Evolutionary conservation across 2,888 invertebrate species (phyloP).

Genomic region (Cenopis cana): DNA sequence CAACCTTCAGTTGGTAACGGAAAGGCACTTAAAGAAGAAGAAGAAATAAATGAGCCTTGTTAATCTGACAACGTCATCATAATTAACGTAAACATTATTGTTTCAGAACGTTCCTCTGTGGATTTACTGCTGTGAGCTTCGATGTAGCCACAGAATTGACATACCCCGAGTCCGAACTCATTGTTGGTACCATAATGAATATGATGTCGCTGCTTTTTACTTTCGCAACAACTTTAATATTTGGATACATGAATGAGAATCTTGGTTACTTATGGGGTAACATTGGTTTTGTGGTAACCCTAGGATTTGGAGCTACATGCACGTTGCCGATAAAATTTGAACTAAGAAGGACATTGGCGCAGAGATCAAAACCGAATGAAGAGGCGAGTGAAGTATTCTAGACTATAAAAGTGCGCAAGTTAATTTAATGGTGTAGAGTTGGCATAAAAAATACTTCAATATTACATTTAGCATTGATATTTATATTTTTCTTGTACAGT

Average conservation of each 20-base stretch:
- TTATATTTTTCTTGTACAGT: too few species aligned
- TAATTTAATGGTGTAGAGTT: not conserved
- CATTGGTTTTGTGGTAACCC: conserved; percentile 54
- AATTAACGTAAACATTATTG: conserved; percentile 22
- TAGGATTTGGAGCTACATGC: conserved; percentile 55
- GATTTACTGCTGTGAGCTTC: conserved; percentile 89
- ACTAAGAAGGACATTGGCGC: conserved; percentile 46
- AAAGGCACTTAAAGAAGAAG: too few species aligned
- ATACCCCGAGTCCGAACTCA: conserved; percentile 89
- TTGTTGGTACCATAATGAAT: conserved; percentile 86
- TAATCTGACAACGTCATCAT: too few species aligned
- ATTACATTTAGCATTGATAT: too few species aligned
- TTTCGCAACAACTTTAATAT: conserved; percentile 57
- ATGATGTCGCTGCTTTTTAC: conserved; percentile 59
- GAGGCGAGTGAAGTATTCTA: conserved; percentile 17
- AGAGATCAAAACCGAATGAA: conserved; percentile 38
- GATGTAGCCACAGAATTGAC: conserved; percentile 91
- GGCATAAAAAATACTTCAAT: too few species aligned
- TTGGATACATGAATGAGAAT: conserved; percentile 57
- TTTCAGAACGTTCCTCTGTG: conserved; percentile 89
- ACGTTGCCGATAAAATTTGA: conserved; percentile 48
- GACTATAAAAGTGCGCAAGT: not conserved
- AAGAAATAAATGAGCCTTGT: too few species aligned
- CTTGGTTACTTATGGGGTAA: conserved; percentile 64
- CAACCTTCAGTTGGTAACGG: too few species aligned